Base-by-base conservation (phyloP, 1,140 invertebrate species). In the Dendroctonus valens region DNA sequence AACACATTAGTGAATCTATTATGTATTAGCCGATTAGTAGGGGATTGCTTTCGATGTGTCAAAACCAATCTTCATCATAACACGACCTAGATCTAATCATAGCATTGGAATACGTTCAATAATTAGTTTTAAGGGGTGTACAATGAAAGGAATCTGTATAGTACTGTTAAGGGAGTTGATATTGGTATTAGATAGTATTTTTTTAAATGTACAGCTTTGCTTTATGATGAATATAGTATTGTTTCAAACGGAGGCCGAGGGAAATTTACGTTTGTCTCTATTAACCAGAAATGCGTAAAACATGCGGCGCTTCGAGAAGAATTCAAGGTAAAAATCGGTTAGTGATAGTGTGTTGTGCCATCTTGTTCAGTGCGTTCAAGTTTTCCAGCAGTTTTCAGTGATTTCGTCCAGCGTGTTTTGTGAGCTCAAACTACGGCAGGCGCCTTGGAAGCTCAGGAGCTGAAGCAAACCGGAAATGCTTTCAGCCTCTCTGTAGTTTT, bases 151-250 rank as follows among this genome's bases (percentile, higher is more conserved):
- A 68, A 68, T 68, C 59, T 74, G 74, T 75, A 73, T 69, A 75
- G 62, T 74, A 74, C 64, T 59, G 59, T 70, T 62, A 73, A 73
- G 68, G 44, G n/a, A 69, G 72, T 70, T 73, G 69, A 74, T 74
- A 73, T 69, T 75, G n/a, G 67, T 70, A 66, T 70, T 72, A 72
- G 67, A 76, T 70, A 76, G 74, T 76, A 76, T 76, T 76, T 76
- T 75, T 76, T 76, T 76, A 74, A 26, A 74, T 74, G 73, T 76
- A 76, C 71, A 76, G 74, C 73, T 76, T 73, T 76, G 72, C 72
- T 73, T 75, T 69, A 73, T 67, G 69, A 76, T 73, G 64, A 67
- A 67, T 70, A 70, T 70, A 70, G 41, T 64, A 68, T 54, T 65
- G 62, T 65, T 65, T 58, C 40, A 65, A 58, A 64, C 57, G 26